phyloP scores from a whole-genome alignment of 1,140 invertebrate genomes.

The Spodoptera frugiperda region DNA sequence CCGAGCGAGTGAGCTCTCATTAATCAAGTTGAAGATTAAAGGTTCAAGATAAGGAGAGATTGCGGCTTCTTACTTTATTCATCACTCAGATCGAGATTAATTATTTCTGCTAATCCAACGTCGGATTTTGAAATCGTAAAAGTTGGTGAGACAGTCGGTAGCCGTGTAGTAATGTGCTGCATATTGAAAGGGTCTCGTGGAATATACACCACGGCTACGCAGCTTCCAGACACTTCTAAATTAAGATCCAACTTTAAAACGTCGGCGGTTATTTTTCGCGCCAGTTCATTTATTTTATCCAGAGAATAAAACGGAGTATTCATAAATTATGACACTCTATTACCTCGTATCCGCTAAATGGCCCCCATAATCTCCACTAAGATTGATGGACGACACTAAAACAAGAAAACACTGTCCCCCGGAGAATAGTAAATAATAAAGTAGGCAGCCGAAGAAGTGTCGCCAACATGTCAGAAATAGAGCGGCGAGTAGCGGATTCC shows the following conservation, averaged over 20 bases:
- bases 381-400: conserved; percentile 18
- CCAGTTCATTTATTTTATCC: conserved; percentile 20
- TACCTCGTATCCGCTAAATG: conserved; percentile 25
- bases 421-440: conserved; percentile 14
- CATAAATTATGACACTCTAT: conserved; percentile 6
- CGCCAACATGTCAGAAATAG: conserved; percentile 23
- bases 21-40: conserved; percentile 7
- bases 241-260: conserved; percentile 13
- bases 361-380: conserved; percentile 11
- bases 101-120: conserved; percentile 14
- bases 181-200: not conserved
- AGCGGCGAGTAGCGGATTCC: not conserved
- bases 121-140: not conserved
- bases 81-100: not conserved
- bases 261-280: conserved; percentile 1
- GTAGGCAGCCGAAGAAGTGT: conserved; percentile 1
- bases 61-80: conserved; percentile 3
- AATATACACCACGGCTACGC: conserved; percentile 4
- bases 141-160: not conserved
- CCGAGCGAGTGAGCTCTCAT: not conserved
- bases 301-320: not conserved
- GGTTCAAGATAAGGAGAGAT: not conserved
- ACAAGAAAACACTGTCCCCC: not conserved
- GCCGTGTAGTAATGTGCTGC: not conserved
- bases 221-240: conserved; percentile 15